Percentiles rank a stretch among this genome's conserved stretches.
phyloP scores from a whole-genome alignment of 2,113 vertebrate species.

The Vulpes ferrilata region DNA sequence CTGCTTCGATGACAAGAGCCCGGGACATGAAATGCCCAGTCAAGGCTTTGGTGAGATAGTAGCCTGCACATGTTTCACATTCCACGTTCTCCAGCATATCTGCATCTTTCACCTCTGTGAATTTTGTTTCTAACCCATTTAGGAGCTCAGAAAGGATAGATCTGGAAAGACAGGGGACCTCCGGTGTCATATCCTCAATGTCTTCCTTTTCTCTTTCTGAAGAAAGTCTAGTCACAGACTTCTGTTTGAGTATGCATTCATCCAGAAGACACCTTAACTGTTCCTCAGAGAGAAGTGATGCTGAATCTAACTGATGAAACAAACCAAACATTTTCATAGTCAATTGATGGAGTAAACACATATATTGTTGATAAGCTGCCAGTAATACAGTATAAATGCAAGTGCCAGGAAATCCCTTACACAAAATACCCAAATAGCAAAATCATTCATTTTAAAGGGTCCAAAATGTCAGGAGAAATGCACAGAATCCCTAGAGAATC shows the following conservation, averaged over 20 bases:
- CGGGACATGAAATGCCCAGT: conserved; percentile 75
- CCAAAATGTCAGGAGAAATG: neutral
- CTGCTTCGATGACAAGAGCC: conserved; percentile 79
- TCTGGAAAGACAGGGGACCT: conserved; percentile 75
- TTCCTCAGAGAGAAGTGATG: conserved; percentile 85
- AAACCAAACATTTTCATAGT: conserved; percentile 73
- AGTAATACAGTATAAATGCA: conserved; percentile 21
- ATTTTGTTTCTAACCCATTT: conserved; percentile 70
- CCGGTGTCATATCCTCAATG: conserved; percentile 68
- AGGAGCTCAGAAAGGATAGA: conserved; percentile 79
- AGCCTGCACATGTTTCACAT: conserved; percentile 58
- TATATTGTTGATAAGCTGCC: conserved; percentile 4
- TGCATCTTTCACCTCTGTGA: conserved; percentile 52
- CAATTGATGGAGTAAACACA: conserved; percentile 4
- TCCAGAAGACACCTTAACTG: conserved; percentile 88
- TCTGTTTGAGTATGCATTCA: conserved; percentile 83
- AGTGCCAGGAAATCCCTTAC: conserved; percentile 6
- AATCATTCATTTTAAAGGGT: neutral
- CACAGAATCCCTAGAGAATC: neutral
- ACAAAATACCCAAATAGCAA: neutral
- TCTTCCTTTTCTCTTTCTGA: conserved; percentile 38
- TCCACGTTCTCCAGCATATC: conserved; percentile 60
- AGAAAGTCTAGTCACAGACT: conserved; percentile 77
- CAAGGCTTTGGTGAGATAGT: conserved; percentile 83
- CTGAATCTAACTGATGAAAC: conserved; percentile 83